A percentile compares a stretch with the other conserved stretches of the same genome.
Conservation (phyloP, 2,888 invertebrate genomes). For the Minunthozetes semirufus region DNA sequence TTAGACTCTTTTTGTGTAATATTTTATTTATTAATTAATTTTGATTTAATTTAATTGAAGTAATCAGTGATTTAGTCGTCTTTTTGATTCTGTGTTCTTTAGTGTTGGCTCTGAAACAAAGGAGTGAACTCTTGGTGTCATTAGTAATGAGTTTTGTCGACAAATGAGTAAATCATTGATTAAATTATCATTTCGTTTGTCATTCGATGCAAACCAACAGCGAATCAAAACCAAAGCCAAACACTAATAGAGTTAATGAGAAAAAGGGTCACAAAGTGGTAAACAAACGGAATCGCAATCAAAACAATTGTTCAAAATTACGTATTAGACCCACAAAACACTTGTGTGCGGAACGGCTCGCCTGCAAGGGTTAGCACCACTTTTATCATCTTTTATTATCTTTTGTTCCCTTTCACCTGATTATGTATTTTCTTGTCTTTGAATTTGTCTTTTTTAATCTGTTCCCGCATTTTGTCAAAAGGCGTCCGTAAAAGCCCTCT, state of each 20-base stretch:
- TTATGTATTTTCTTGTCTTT: not conserved
- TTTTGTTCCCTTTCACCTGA: not conserved
- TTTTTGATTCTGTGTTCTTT: not conserved
- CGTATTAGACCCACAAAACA: not conserved
- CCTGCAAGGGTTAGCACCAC: slow-evolving; percentile 37
- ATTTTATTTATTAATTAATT: not conserved
- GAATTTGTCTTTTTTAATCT: not conserved
- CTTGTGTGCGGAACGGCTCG: slow-evolving; percentile 41
- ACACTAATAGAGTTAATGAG: not conserved
- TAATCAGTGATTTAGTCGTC: not conserved
- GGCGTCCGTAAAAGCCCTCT: not conserved
- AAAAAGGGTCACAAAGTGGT: not conserved
- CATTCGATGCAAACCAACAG: slow-evolving; percentile 3
- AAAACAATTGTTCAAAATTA: not conserved
- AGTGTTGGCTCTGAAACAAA: no score
- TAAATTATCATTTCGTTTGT: not conserved
- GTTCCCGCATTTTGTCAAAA: not conserved
- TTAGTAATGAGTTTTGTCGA: not conserved
- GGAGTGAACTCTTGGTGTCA: no score
- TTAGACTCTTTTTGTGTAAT: not conserved
- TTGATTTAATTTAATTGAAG: not conserved
- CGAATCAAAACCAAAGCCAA: not conserved
- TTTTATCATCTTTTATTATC: not conserved
- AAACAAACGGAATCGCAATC: not conserved
- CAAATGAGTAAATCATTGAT: not conserved